Conservation (phyloP, 2,888 invertebrate genomes). For the Dynastes tityus region DNA sequence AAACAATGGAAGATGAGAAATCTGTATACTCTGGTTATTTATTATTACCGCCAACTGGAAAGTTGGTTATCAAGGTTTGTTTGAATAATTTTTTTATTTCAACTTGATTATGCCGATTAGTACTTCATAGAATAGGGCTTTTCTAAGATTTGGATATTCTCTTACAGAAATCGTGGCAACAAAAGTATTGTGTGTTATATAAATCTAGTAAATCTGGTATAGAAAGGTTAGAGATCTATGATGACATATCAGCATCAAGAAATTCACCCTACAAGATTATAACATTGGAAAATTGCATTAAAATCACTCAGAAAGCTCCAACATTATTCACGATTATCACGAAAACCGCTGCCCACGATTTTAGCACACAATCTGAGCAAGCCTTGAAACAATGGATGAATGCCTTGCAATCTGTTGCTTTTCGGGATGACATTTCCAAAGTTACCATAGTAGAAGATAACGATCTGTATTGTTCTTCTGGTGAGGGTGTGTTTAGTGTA, state of each 20-base stretch:
- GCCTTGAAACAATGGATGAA: constrained; percentile 85
- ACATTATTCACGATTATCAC: constrained; percentile 81
- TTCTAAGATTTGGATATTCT: constrained; percentile 37
- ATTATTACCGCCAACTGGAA: constrained; percentile 84
- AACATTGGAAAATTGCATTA: constrained; percentile 89
- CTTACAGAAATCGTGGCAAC: constrained; percentile 89
- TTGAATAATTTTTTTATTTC: constrained; percentile 20
- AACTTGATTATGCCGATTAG: neutral
- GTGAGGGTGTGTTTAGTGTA: constrained; percentile 85
- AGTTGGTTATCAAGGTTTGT: constrained; percentile 80
- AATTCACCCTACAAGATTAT: constrained; percentile 82
- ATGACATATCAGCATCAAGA: constrained; percentile 76
- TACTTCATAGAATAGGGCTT: constrained; percentile 26
- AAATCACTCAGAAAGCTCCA: constrained; percentile 80
- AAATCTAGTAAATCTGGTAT: constrained; percentile 89
- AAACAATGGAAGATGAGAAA: constrained; percentile 81
- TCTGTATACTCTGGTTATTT: constrained; percentile 84
- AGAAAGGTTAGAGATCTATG: constrained; percentile 89
- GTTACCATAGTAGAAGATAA: constrained; percentile 86
- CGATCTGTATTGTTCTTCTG: constrained; percentile 90
- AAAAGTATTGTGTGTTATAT: constrained; percentile 84
- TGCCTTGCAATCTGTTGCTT: constrained; percentile 87
- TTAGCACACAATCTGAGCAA: constrained; percentile 79
- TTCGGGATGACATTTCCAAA: constrained; percentile 78
- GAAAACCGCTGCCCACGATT: constrained; percentile 77